A percentile compares a stretch with the other conserved stretches of the same genome.
Conservation (phyloP, 2,888 invertebrate genomes). For the Heteropelma amictum region DNA sequence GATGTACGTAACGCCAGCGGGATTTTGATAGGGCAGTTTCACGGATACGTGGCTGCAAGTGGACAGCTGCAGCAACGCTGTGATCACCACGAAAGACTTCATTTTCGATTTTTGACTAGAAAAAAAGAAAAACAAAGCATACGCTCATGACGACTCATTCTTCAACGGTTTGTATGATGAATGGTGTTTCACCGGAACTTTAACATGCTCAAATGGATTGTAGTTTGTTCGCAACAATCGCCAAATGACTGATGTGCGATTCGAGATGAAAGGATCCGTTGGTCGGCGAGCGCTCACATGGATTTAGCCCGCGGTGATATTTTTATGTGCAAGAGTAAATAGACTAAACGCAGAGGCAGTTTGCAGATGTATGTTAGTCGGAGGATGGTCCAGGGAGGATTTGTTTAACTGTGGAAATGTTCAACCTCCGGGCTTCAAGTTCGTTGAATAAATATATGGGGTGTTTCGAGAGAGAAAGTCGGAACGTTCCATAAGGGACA, state of each 20-base stretch:
- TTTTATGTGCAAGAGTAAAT: not conserved
- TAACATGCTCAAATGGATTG: no score
- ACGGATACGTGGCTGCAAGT: constrained; percentile 72
- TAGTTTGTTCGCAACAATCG: no score
- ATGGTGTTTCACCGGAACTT: no score
- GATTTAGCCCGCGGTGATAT: not conserved
- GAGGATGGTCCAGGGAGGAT: not conserved
- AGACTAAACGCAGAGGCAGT: not conserved
- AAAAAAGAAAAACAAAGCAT: not conserved
- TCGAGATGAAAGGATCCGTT: no score
- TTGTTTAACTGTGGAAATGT: not conserved
- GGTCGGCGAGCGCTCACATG: no score
- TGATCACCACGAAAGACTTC: constrained; percentile 70
- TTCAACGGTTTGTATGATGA: no score
- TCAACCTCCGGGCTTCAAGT: not conserved
- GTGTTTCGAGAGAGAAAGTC: no score
- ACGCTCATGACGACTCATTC: no score
- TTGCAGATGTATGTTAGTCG: not conserved
- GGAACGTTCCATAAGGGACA: no score
- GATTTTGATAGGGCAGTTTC: constrained; percentile 79
- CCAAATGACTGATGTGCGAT: no score
- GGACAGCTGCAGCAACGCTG: constrained; percentile 70
- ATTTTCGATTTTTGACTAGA: constrained; percentile 63
- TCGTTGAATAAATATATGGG: no score
- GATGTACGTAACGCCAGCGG: constrained; percentile 80